These are phyloP conservation scores for Colossoma macropomum DNA, from an alignment of 2,113 vertebrate species.

Conservation along the genomic window DNA sequence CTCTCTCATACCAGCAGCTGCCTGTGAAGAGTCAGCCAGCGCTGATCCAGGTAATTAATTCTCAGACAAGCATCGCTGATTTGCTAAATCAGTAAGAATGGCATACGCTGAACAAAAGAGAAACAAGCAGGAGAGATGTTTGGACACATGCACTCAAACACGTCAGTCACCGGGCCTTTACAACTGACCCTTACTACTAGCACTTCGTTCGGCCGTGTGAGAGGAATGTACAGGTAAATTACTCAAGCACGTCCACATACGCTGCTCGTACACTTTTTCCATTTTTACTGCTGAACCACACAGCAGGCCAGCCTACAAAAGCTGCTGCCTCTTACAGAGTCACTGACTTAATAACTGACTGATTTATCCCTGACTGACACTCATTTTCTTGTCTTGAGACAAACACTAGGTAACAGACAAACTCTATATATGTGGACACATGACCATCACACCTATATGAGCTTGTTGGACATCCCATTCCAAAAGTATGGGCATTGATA, in stretches of 20 bases:
- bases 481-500: no score
- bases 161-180: neutral
- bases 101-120: conserved; percentile 77
- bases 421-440: no score
- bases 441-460: no score
- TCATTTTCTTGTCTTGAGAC: no score
- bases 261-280: no score
- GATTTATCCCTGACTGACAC: no score
- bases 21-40: conserved; percentile 70
- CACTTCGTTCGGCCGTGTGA: conserved; percentile 14
- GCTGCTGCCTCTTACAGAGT: no score
- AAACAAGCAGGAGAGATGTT: conserved; percentile 76
- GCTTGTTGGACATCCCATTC: no score
- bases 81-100: conserved; percentile 82
- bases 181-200: conserved; percentile 23
- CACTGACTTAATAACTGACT: no score
- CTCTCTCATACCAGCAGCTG: conserved; percentile 68
- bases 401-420: no score
- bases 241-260: conserved; percentile 35
- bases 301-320: no score
- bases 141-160: conserved; percentile 67
- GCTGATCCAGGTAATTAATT: conserved; percentile 83
- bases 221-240: conserved; percentile 25
- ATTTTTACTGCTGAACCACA: no score
- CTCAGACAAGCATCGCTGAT: conserved; percentile 82